These are phyloP conservation scores for Takifugu ocellatus DNA, from an alignment of 2,797 vertebrate species.

Conservation along the genomic window DNA sequence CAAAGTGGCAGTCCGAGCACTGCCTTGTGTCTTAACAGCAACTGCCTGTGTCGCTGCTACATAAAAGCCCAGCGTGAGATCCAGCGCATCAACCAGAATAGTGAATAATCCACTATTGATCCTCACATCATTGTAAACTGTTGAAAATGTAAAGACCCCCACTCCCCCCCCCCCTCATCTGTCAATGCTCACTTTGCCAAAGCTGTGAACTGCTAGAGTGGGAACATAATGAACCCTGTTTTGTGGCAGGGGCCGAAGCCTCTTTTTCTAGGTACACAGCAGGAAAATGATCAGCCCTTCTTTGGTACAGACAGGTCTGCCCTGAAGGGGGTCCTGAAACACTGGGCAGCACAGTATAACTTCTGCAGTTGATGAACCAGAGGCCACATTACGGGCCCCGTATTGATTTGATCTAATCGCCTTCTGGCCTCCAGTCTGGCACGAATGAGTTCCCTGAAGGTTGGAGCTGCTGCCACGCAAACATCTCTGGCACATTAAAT, in stretches of 20 bases:
- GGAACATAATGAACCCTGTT: conserved; percentile 69
- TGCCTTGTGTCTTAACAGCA: conserved; percentile 38
- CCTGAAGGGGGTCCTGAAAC: conserved; percentile 66
- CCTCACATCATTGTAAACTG: conserved; percentile 44
- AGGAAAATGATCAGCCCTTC: conserved; percentile 67
- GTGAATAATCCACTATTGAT: conserved; percentile 64
- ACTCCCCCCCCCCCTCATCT: neutral
- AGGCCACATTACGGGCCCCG: conserved; percentile 63
- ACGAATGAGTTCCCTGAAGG: conserved; percentile 69
- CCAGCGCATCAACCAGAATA: conserved; percentile 31
- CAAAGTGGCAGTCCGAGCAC: conserved; percentile 37
- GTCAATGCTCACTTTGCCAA: conserved; percentile 55
- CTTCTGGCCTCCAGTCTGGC: conserved; percentile 56
- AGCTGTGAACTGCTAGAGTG: conserved; percentile 60
- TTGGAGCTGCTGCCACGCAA: conserved; percentile 68
- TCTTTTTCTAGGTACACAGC: conserved; percentile 69
- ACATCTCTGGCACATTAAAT: conserved; percentile 74
- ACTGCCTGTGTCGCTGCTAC: conserved; percentile 40
- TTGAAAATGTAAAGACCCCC: conserved; percentile 52
- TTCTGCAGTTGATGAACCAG: conserved; percentile 44
- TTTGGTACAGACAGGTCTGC: conserved; percentile 59
- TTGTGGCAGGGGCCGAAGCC: conserved; percentile 50
- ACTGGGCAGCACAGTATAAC: conserved; percentile 41
- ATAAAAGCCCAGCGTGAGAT: conserved; percentile 61
- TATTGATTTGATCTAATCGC: conserved; percentile 76